phyloP scores from a whole-genome alignment of 1,140 invertebrate species.

The Polypedilum vanderplanki region DNA sequence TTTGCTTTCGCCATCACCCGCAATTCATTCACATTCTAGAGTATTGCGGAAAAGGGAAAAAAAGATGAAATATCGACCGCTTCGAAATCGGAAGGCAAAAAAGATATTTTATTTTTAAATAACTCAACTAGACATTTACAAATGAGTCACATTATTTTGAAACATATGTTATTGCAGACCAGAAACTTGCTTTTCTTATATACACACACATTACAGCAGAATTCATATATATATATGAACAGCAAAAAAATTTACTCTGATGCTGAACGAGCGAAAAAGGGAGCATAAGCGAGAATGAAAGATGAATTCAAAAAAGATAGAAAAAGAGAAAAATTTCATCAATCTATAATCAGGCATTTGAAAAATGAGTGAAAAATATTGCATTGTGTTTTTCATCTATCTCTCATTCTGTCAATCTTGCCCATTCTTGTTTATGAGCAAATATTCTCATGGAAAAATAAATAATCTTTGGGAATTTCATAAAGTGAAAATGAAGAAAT shows the following conservation, averaged over 20 bases:
- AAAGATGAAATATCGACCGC: slow-evolving; percentile 22
- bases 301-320: background rate
- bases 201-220: too few relatives aligned
- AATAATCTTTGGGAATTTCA: too few relatives aligned
- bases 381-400: slow-evolving; percentile 14
- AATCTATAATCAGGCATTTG: slow-evolving; percentile 25
- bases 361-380: slow-evolving; percentile 28
- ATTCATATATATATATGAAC: background rate
- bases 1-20: background rate
- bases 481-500: too few relatives aligned
- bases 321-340: slow-evolving; percentile 8
- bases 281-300: background rate
- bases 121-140: slow-evolving; percentile 27
- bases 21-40: background rate
- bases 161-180: slow-evolving; percentile 7
- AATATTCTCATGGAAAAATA: too few relatives aligned
- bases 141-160: slow-evolving; percentile 11
- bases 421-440: background rate
- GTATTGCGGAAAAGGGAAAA: background rate
- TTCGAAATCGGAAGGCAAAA: slow-evolving; percentile 8
- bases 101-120: slow-evolving; percentile 29
- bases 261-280: background rate
- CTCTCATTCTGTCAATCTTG: background rate
- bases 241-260: background rate
- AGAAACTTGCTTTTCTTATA: background rate